Evolutionary conservation across 1,140 invertebrate species (phyloP), one percentile per base, ranked within the genome.

Genomic region (Drosophila kanapiae): DNA sequence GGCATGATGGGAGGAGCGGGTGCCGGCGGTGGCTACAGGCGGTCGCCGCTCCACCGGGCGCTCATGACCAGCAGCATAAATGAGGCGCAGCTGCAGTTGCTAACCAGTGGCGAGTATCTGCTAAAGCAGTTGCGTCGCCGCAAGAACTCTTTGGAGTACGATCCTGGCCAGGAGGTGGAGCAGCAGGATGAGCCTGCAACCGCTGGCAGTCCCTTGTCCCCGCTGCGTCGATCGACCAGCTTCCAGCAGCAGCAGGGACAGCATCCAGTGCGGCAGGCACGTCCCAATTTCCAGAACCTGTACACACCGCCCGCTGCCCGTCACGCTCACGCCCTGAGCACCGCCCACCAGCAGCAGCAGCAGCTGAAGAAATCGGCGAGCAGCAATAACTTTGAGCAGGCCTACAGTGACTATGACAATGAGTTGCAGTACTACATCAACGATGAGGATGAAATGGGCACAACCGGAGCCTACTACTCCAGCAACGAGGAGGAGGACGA

Each of bases 131-230:
- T 92, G 84, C 75, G 93, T 61, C 91, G 94, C 23, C 91, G 94
- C 74, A 94, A 94, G 78, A 94, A 94, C 69, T 94, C 94, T 0
- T 91, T 94, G 56, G 94, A 94, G 3, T 74, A 74, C 23, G 70
- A 72, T 49, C 69, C 76, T 1, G 75, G 70, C 14, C 78, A 80
- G 35, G 75, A 81, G 27, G 38, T 75, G 54, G 71, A 75, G 38
- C 67, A 60, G 38, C 67, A 56, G 9, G 40, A 65, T 35, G 53
- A 83, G 45, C 29, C 18, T n/a, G 53, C 49, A 16, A 48, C 64
- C 35, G 59, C 56, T 40, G 43, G 57, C 5, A 56, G 18, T 40
- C 56, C 80, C 45, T 71, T 84, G 51, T 92, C 92, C 42, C 92
- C 92, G 56, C 70, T 93, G 56, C 80, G 90, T 42, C 86, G 92